These are phyloP conservation scores for Argyrosomus japonicus DNA, from an alignment of 2,113 vertebrate genomes.

Conservation along the genomic window DNA sequence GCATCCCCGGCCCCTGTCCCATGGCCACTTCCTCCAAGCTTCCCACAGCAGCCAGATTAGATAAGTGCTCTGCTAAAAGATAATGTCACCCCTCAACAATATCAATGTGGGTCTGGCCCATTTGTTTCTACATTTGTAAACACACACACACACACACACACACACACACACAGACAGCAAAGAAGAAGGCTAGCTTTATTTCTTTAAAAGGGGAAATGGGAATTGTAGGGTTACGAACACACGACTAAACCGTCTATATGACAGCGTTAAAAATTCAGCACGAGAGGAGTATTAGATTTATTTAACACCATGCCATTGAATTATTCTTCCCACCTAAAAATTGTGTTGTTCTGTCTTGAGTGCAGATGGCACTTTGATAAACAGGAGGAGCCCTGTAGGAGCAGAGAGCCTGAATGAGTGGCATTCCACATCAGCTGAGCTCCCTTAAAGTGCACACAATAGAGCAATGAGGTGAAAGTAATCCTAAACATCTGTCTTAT, in stretches of 20 bases:
- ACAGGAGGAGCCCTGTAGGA: conserved; percentile 75
- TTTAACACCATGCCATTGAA: not conserved
- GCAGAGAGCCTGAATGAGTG: conserved; percentile 72
- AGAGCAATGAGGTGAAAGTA: conserved; percentile 84
- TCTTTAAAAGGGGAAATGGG: conserved; percentile 17
- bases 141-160: conserved; percentile 34
- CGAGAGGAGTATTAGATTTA: conserved; percentile 1
- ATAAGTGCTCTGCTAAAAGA: conserved; percentile 80
- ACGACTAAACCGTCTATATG: not conserved
- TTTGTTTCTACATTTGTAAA: conserved; percentile 78
- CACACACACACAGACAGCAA: not conserved
- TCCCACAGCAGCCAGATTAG: conserved; percentile 82
- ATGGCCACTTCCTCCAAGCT: conserved; percentile 76
- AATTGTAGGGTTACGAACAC: not conserved
- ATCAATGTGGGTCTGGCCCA: conserved; percentile 65
- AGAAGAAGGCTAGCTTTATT: conserved; percentile 16
- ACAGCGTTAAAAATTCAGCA: not conserved
- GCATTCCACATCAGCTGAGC: conserved; percentile 83
- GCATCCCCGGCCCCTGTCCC: conserved; percentile 71
- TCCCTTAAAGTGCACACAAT: conserved; percentile 81
- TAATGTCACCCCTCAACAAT: conserved; percentile 80
- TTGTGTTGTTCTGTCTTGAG: conserved; percentile 55
- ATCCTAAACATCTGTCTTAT: conserved; percentile 84
- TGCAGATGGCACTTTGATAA: conserved; percentile 80
- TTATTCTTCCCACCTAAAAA: conserved; percentile 39